Conservation (phyloP, 2,888 invertebrate genomes). For the Neoitamus cyanurus region DNA sequence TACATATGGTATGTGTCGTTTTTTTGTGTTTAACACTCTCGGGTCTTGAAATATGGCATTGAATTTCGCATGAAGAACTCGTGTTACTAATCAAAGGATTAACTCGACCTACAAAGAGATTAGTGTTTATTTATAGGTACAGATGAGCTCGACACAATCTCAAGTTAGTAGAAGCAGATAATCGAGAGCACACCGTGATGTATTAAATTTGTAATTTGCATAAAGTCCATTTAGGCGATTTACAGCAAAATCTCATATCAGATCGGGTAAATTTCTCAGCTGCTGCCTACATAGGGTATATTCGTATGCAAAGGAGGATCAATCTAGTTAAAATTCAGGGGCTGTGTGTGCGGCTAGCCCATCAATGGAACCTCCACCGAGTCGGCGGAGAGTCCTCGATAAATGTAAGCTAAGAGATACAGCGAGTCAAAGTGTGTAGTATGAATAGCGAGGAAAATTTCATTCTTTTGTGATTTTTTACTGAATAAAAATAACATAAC, state of each 20-base stretch:
- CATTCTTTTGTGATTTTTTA: neutral
- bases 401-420: neutral
- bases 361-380: neutral
- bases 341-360: neutral
- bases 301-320: neutral
- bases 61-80: neutral
- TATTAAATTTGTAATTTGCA: conserved; percentile 31
- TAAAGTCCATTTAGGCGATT: conserved; percentile 31
- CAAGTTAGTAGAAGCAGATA: neutral
- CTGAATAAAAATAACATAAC: neutral
- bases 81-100: neutral
- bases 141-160: conserved; percentile 2
- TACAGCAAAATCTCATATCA: conserved; percentile 16
- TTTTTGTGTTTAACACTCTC: neutral
- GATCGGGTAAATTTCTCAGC: conserved; percentile 26
- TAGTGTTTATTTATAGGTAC: conserved; percentile 10
- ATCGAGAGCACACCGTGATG: neutral
- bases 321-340: conserved; percentile 20
- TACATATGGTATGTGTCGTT: neutral
- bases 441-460: neutral
- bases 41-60: neutral
- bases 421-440: neutral
- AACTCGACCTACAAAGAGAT: conserved; percentile 3
- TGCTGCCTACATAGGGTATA: neutral
- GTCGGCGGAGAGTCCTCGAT: neutral